These are phyloP conservation scores for Microctenopoma steveboyesi DNA, from an alignment of 2,797 vertebrate species.

Conservation along the genomic window DNA sequence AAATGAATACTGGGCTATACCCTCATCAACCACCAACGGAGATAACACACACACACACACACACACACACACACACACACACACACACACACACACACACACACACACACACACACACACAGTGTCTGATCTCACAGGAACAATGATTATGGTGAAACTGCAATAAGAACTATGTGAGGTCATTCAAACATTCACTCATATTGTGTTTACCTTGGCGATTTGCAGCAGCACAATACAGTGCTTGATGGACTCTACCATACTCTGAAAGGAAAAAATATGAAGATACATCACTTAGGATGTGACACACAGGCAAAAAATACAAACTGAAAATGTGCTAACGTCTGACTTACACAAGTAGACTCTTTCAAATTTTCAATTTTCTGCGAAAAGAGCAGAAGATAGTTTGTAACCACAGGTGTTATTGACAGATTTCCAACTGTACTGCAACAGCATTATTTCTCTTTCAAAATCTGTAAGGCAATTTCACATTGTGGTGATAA, in stretches of 20 bases:
- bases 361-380: conserved; percentile 98
- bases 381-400: conserved; percentile 76
- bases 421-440: neutral
- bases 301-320: conserved; percentile 17
- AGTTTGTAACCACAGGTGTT: neutral
- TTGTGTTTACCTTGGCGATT: conserved; percentile 97
- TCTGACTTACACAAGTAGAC: conserved; percentile 96
- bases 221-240: conserved; percentile 99
- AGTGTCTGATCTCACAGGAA: conserved; percentile 29
- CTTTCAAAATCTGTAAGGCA: conserved; percentile 4
- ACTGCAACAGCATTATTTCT: neutral
- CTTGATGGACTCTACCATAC: conserved; percentile 99
- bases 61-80: conserved; percentile 34
- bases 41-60: conserved; percentile 45
- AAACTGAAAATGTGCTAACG: conserved; percentile 24
- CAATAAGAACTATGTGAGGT: conserved; percentile 15
- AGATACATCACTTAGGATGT: conserved; percentile 17
- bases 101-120: conserved; percentile 35
- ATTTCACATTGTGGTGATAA: neutral
- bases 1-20: conserved; percentile 67
- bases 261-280: conserved; percentile 83
- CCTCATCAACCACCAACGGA: conserved; percentile 59
- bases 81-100: conserved; percentile 29
- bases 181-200: neutral
- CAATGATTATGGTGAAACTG: conserved; percentile 34